Evolutionary conservation across 2,888 invertebrate genomes (phyloP), one percentile per base, ranked within the genome.

Genomic region (Apamea epomidion): DNA sequence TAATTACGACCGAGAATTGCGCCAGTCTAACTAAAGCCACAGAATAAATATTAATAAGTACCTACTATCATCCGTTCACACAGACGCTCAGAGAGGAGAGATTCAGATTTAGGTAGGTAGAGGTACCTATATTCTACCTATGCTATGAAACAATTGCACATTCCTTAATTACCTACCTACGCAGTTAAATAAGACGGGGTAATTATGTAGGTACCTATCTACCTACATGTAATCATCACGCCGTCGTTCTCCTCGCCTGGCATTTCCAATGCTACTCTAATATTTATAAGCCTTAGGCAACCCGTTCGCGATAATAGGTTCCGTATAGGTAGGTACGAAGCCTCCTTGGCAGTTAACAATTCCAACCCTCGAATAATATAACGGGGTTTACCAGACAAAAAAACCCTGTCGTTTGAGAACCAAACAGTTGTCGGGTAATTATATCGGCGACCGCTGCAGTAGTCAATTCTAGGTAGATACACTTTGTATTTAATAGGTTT

Each of bases 211-310:
- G 16, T 14, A 37, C 4, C 0, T 16, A 65, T n/a, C 2, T 48
- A n/a, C 18, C 12, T 12, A 14, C 18, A 25, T 6, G 0, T 29
- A 45, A 45, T n/a, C 8, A 76, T 25, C 25, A 45, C 16, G 18
- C 25, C 25, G 37, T 25, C 37, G 25, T 37, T 37, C 37, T 65
- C 21, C 25, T 37, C 12, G 25, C 25, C 37, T 37, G 69, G 42
- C 32, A 70, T 69, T 42, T 65, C 64, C 64, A 58, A 70, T 42
- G 14, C 60, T 80, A 21, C 16, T 83, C 48, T 65, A 80, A 65
- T 74, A 83, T 83, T 83, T 80, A 83, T 74, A 67, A 70, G 32
- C 51, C 6, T 62, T 12, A 4, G 51, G 29, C 7, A 29, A 18
- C 10, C 8, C 51, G 2, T 29, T 62, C 32, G 0, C 45, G 10